phyloP scores from a whole-genome alignment of 2,113 vertebrate species.

The Daboia siamensis region DNA sequence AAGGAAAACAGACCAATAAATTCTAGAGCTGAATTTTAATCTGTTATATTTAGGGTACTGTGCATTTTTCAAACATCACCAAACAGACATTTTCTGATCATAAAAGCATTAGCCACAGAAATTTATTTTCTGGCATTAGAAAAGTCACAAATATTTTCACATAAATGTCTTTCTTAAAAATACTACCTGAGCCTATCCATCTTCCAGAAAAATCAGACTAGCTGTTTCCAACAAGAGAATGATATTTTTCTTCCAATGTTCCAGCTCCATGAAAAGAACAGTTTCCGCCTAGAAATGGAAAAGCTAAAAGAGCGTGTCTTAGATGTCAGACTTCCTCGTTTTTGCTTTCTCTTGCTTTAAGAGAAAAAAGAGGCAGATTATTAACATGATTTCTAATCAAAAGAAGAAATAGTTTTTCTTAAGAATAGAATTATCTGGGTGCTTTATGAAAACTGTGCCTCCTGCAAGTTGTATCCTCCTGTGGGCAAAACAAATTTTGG shows the following conservation, averaged over 20 bases:
- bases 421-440: constrained; percentile 41
- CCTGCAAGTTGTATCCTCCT: constrained; percentile 38
- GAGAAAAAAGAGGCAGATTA: constrained; percentile 36
- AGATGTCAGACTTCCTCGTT: constrained; percentile 27
- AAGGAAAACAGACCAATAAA: constrained; percentile 27
- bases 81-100: constrained; percentile 42
- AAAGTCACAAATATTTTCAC: constrained; percentile 68
- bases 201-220: constrained; percentile 60
- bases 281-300: constrained; percentile 23
- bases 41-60: constrained; percentile 39
- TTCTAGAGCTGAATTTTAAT: constrained; percentile 14
- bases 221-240: constrained; percentile 63
- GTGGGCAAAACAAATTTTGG: constrained; percentile 22
- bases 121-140: constrained; percentile 51
- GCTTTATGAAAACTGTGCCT: constrained; percentile 39
- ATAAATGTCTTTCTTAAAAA: constrained; percentile 54
- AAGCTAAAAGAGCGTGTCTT: constrained; percentile 24
- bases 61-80: constrained; percentile 55
- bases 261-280: constrained; percentile 1
- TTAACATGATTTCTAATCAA: constrained; percentile 44
- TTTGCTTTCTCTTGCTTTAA: constrained; percentile 36
- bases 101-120: constrained; percentile 43
- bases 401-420: constrained; percentile 41
- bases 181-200: constrained; percentile 43
- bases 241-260: constrained; percentile 35